Base-by-base conservation (phyloP, 2,797 vertebrate genomes). In the Alcedo atthis region DNA sequence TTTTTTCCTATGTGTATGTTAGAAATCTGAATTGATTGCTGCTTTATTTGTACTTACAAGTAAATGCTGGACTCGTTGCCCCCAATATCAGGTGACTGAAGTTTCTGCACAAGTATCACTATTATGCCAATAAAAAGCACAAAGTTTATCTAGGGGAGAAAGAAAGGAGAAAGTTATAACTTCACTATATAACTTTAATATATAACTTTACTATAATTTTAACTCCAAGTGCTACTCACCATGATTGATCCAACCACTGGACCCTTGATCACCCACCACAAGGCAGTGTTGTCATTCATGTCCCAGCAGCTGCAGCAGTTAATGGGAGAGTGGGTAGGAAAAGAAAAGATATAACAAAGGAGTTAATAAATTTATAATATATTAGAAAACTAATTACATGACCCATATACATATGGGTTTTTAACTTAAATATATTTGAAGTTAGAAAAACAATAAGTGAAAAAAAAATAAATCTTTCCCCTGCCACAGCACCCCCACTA, bases 241-340 rank as follows among this genome's bases (percentile, higher is more conserved):
- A 99, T 99, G 77, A 99, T 99, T 4, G 99, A 99, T 22, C 98
- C 98, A 49, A 99, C 98, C 53, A 99, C 99, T 2, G 99, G 99
- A 81, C 99, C 99, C 92, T 99, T 99, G 95, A 99, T 99, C 88
- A 99, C 99, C 99, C 99, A 99, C 99, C 99, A 99, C 98, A 99
- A 98, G 97, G 99, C 99, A 59, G 99, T 99, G 97, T 98, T 98
- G 93, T 99, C 98, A 94, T 99, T 99, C 90, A 98, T 99, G 90
- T 99, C 99, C 99, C 99, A 99, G 97, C 99, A 99, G 89, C 99
- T 99, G 94, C 45, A 93, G 79, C 7, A 2, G 1, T 42, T 5
- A 9, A 49, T 68, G 71, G 63, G 81, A 46, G 32, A 74, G 19
- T 2, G 46, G 48, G 12, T 53, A 21, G 76, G 57, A 14, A 66